Evolutionary conservation across 1,140 invertebrate genomes (phyloP), one percentile per base, ranked within the genome.

Genomic region (Globodera ellingtonae): DNA sequence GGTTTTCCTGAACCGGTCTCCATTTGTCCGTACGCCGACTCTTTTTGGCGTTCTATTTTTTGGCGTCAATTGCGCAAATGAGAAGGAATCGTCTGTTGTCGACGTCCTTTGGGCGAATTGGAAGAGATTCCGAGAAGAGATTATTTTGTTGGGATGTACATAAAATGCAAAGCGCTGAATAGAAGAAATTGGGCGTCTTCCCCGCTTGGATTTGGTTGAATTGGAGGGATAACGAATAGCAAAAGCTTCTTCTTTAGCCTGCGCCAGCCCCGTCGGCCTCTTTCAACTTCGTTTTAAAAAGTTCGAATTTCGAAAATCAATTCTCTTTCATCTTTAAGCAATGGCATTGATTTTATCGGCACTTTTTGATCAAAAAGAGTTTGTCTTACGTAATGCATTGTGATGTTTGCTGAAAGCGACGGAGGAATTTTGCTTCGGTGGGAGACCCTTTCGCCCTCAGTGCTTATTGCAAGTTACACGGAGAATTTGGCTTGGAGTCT

Each of bases 401-500:
- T 59, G 56, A 59, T 59, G 56, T 62, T 62, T 62, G 24, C 67
- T 35, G 67, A 70, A 13, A 47, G n/a, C 67, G 67, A 47, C 35
- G 67, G 67, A 10, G 6, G 8, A 24, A 10, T 70, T 35, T 70
- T 70, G 6, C 0, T 47, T 67, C 47, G 44, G 3, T 76, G 75
- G 77, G 79, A 78, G 6, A 24, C 4, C 8, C 21, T 86, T 44
- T 82, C 84, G 9, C 81, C 81, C 47, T 59, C 56, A 10, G 66
- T 74, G 52, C 44, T 87, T 7, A 71, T 81, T 44, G 72, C 83
- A 24, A 72, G 76, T 69, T 87, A 87, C 56, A 81, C 87, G 13
- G 71, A 78, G 2, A 87, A 88, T 80, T 75, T 88, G 10, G 35
- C 83, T 9, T 88, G 87, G 87, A 84, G 70, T 69, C 69, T 88